phyloP scores from a whole-genome alignment of 2,797 vertebrate species.

The Poliocrania exsul region DNA sequence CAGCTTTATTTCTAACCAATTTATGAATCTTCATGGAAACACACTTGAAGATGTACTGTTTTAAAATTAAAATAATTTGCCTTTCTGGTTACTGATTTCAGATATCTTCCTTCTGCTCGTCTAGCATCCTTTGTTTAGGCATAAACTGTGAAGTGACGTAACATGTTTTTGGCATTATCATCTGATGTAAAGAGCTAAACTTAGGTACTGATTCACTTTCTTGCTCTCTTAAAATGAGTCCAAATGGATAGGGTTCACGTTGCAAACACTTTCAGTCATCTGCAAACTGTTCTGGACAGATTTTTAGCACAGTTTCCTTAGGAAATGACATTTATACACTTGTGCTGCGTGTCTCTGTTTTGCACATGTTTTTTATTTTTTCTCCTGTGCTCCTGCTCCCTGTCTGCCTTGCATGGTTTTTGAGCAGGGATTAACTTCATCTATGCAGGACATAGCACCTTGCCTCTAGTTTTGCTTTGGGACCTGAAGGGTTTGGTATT shows the following conservation, averaged over 20 bases:
- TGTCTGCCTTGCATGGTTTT: not conserved
- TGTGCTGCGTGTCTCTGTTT: not conserved
- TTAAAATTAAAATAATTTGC: constrained; percentile 46
- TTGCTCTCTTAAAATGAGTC: constrained; percentile 1
- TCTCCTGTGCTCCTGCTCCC: not conserved
- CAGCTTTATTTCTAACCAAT: constrained; percentile 3
- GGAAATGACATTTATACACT: not conserved
- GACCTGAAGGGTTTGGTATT: not conserved
- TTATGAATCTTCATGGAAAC: constrained; percentile 42
- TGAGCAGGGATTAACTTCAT: not conserved
- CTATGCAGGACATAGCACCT: not conserved
- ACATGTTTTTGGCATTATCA: not conserved
- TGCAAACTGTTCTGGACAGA: not conserved
- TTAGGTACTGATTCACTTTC: constrained; percentile 14
- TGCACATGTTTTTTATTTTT: not conserved
- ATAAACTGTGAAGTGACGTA: not conserved
- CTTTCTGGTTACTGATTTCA: constrained; percentile 32
- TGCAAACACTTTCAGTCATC: not conserved
- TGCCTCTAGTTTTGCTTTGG: not conserved
- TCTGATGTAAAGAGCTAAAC: not conserved
- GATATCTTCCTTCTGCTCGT: constrained; percentile 17
- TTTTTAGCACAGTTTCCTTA: not conserved
- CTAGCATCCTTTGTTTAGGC: not conserved
- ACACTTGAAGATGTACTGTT: not conserved
- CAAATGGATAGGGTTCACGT: not conserved